These are phyloP conservation scores for Oryzias javanicus DNA, from an alignment of 2,113 vertebrate species.

Conservation along the genomic window DNA sequence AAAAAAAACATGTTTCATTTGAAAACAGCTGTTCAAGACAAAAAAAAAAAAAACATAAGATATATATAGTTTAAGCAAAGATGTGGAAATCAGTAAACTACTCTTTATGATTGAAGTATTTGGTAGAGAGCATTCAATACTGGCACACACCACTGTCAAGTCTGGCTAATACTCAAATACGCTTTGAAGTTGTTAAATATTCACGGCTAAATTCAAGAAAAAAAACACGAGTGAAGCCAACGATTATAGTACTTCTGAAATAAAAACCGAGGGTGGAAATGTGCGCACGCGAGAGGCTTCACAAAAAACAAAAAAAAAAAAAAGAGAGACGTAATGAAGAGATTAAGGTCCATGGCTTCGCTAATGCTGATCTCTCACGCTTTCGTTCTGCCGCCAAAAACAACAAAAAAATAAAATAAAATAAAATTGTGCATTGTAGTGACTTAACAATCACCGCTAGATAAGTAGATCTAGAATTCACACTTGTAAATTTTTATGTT, in stretches of 20 bases:
- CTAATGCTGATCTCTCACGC: constrained; percentile 74
- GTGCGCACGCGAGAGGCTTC: constrained; percentile 15
- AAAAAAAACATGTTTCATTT: constrained; percentile 55
- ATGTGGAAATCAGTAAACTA: constrained; percentile 79
- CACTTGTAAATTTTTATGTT: constrained; percentile 17
- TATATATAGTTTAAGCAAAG: constrained; percentile 58
- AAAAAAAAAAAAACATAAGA: constrained; percentile 20
- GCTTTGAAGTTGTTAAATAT: constrained; percentile 66
- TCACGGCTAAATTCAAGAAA: constrained; percentile 56
- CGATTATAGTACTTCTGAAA: constrained; percentile 56
- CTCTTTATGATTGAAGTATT: constrained; percentile 75
- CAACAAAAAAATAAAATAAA: no score
- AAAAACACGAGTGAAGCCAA: constrained; percentile 57
- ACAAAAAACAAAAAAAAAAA: constrained; percentile 42
- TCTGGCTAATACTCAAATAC: constrained; percentile 77
- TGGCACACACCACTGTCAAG: constrained; percentile 74
- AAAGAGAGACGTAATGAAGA: constrained; percentile 31
- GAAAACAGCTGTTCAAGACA: constrained; percentile 59
- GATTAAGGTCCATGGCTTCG: constrained; percentile 81
- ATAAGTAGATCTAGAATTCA: constrained; percentile 59
- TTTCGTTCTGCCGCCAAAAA: constrained; percentile 14
- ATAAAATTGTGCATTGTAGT: constrained; percentile 62
- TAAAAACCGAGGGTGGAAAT: constrained; percentile 42
- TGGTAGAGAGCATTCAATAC: constrained; percentile 82
- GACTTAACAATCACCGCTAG: constrained; percentile 67